Conservation (phyloP, 2,797 vertebrate genomes). For the Anabas testudineus region DNA sequence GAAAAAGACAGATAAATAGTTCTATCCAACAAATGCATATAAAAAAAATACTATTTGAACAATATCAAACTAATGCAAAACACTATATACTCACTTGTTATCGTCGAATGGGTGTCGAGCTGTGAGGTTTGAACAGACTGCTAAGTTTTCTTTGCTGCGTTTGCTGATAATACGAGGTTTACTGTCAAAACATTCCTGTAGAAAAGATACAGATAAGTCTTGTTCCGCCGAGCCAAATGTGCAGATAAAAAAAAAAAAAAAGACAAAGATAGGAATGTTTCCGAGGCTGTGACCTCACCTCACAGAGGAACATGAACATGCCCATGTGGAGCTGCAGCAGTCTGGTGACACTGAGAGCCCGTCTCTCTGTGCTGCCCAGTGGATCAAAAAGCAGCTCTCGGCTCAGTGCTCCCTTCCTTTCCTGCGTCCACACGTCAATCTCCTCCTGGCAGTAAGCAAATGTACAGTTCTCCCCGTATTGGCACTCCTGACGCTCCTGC, state of each 20-base stretch:
- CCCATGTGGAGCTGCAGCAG: constrained; percentile 89
- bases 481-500: constrained; percentile 98
- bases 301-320: constrained; percentile 93
- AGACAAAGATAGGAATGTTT: too few species aligned
- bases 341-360: constrained; percentile 86
- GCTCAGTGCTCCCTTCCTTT: constrained; percentile 96
- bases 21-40: background rate
- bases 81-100: constrained; percentile 90
- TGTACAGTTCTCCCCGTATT: constrained; percentile 99
- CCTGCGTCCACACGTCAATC: constrained; percentile 99
- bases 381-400: constrained; percentile 96
- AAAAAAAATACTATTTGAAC: background rate
- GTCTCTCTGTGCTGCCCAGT: constrained; percentile 85
- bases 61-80: background rate
- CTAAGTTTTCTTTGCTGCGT: constrained; percentile 94
- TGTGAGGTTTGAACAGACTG: constrained; percentile 96
- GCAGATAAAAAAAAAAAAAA: background rate
- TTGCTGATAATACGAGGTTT: constrained; percentile 99
- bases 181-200: constrained; percentile 98
- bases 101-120: constrained; percentile 96
- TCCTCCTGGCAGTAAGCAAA: constrained; percentile 99
- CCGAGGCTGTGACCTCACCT: constrained; percentile 69
- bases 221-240: background rate
- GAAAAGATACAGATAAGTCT: constrained; percentile 19
- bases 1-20: too few species aligned